Base-by-base conservation (phyloP, 2,797 vertebrate species). In the Heterohyrax brucei region DNA sequence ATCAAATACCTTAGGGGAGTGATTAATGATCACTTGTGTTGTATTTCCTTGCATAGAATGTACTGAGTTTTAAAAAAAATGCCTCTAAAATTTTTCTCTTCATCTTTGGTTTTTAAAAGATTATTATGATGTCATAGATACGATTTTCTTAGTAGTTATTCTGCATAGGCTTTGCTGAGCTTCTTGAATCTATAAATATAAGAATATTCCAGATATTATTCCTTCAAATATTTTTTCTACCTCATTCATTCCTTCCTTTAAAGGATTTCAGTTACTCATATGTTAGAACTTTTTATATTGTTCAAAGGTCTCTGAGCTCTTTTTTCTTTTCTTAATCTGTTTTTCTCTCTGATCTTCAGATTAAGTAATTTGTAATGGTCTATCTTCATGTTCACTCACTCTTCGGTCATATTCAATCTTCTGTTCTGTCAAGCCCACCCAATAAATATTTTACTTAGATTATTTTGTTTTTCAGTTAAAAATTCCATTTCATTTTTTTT, bases 81-180 rank as follows among this genome's bases (percentile, higher is more conserved):
- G 33, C 28, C 93, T 94, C 91, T 48, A 91, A 59, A 28, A 66
- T 80, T 90, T 90, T 96, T 87, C 30, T 70, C 6, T 61, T 90
- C 12, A 83, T 79, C 24, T 94, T 87, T 92, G 16, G 18, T 77
- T 94, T 91, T 93, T 62, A 83, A 56, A 90, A 84, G 88, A 83
- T 83, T 95, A 87, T 70, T 61, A 75, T 62, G 13, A 18, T 44
- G 77, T 33, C 14, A 56, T 5, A 72, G 24, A 70, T 87, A 30
- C 72, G 21, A n/a, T 93, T 92, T 85, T 87, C 78, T 97, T 94
- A 66, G 5, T 85, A 85, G 94, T 87, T 78, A 62, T 94, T 81
- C 33, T 95, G 77, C 86, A 91, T 89, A 91, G 72, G 93, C 26
- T 97, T 96, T 59, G 0, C 33, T 62, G n/a, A 95, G 83, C 46